Evolutionary conservation across 2,888 invertebrate genomes (phyloP).

Genomic region (Lobophora halterata): DNA sequence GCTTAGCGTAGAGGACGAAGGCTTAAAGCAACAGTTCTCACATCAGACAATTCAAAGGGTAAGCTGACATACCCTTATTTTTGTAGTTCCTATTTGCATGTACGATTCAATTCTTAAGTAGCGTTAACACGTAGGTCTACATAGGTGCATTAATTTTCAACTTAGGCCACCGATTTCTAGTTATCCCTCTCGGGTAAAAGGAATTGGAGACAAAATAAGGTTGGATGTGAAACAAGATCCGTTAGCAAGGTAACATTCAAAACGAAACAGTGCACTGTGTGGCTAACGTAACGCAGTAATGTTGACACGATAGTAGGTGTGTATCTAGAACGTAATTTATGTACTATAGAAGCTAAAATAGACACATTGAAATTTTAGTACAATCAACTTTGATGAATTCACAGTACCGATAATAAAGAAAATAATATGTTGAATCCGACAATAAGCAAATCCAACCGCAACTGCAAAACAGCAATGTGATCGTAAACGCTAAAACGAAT

Average conservation of each 20-base stretch:
- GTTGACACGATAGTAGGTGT: constrained; percentile 35
- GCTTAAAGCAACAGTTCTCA: constrained; percentile 72
- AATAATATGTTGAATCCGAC: too few species aligned
- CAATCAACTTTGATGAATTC: constrained; percentile 5
- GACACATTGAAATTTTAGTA: constrained; percentile 7
- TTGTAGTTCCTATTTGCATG: constrained; percentile 44
- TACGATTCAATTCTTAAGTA: constrained; percentile 39
- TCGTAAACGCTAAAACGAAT: constrained; percentile 5
- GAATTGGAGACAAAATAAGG: constrained; percentile 77
- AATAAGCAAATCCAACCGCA: too few species aligned
- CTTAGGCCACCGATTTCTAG: constrained; percentile 73
- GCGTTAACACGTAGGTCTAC: constrained; percentile 46
- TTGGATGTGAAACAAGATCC: constrained; percentile 76
- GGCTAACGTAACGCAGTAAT: constrained; percentile 53
- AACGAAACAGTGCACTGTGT: constrained; percentile 62
- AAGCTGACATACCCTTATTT: constrained; percentile 50
- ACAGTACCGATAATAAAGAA: too few species aligned
- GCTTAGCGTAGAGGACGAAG: constrained; percentile 71
- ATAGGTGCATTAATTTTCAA: constrained; percentile 60
- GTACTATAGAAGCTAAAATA: constrained; percentile 20
- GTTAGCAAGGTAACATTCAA: constrained; percentile 72
- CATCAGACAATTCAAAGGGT: constrained; percentile 76
- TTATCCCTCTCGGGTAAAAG: constrained; percentile 73
- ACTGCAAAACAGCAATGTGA: constrained; percentile 1
- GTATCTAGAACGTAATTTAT: constrained; percentile 27